A percentile compares a stretch with the other conserved stretches of the same genome.
These are phyloP conservation scores for Morinoia aosen DNA, from an alignment of 2,888 invertebrate genomes.

Conservation along the genomic window DNA sequence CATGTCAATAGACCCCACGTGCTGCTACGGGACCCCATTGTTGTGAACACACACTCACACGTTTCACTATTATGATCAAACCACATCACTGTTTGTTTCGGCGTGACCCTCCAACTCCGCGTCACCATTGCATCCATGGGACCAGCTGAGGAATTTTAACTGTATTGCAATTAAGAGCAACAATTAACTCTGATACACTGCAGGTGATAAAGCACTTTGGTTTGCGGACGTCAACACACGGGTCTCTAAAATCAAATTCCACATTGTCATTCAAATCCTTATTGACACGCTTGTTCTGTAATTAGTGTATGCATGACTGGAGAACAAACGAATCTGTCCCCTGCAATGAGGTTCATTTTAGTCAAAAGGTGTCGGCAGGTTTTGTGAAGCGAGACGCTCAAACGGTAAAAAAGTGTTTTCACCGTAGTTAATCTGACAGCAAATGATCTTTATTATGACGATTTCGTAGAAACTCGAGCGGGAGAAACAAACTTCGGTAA, in stretches of 20 bases:
- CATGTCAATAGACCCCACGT: neutral
- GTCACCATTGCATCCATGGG: neutral
- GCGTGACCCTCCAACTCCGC: neutral
- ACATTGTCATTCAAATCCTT: conserved; percentile 9
- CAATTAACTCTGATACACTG: neutral
- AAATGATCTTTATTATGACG: neutral
- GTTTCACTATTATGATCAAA: neutral
- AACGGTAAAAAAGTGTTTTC: neutral
- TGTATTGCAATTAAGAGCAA: conserved; percentile 34
- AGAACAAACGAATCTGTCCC: neutral
- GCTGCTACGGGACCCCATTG: neutral
- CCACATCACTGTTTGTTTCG: neutral
- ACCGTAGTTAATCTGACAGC: neutral
- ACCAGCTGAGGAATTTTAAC: neutral
- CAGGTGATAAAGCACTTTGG: neutral
- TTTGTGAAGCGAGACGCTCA: neutral
- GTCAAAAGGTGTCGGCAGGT: neutral
- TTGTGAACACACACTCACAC: neutral
- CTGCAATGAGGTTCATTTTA: neutral
- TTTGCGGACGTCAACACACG: neutral
- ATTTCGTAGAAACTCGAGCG: neutral
- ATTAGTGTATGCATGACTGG: neutral
- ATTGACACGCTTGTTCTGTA: neutral
- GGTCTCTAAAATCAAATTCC: neutral
- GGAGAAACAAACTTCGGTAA: neutral